Percentiles rank a stretch among this genome's conserved stretches.
Conservation (phyloP, 1,140 invertebrate species). For the Philaenus spumarius region DNA sequence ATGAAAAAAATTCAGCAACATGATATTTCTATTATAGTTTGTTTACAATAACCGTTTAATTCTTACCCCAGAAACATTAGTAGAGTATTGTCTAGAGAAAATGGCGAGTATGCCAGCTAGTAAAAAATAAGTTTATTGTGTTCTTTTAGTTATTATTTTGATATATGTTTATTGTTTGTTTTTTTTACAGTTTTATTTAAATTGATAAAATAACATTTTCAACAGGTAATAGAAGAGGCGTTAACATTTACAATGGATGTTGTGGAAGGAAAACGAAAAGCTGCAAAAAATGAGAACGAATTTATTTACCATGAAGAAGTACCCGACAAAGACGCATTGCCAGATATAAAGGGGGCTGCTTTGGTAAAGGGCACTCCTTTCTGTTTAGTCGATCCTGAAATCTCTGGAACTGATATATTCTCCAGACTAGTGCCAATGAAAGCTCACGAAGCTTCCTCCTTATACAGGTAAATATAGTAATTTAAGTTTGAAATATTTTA, state of each 20-base stretch:
- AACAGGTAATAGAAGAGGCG: conserved; percentile 59
- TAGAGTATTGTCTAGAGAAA: too few species aligned
- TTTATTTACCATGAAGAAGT: conserved; percentile 98
- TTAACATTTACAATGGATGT: conserved; percentile 81
- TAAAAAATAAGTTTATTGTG: too few species aligned
- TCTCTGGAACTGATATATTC: conserved; percentile 92
- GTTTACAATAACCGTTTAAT: too few species aligned
- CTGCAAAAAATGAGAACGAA: conserved; percentile 96
- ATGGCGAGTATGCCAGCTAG: too few species aligned
- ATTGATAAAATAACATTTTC: too few species aligned
- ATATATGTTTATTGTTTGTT: too few species aligned
- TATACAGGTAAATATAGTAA: conserved; percentile 61
- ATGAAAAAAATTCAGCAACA: too few species aligned
- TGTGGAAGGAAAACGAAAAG: conserved; percentile 81
- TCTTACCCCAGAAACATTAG: too few species aligned
- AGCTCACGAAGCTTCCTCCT: conserved; percentile 88
- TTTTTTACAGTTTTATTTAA: too few species aligned
- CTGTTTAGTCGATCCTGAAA: conserved; percentile 80
- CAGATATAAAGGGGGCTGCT: conserved; percentile 82
- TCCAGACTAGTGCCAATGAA: conserved; percentile 87
- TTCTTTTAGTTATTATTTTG: too few species aligned
- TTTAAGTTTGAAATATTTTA: not conserved
- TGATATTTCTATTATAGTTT: too few species aligned
- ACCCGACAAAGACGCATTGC: conserved; percentile 70
- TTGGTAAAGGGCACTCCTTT: conserved; percentile 91